Percentiles rank a stretch among this genome's conserved stretches.
These are phyloP conservation scores for Platyscapa corneri DNA, from an alignment of 1,140 invertebrate species.

Conservation along the genomic window DNA sequence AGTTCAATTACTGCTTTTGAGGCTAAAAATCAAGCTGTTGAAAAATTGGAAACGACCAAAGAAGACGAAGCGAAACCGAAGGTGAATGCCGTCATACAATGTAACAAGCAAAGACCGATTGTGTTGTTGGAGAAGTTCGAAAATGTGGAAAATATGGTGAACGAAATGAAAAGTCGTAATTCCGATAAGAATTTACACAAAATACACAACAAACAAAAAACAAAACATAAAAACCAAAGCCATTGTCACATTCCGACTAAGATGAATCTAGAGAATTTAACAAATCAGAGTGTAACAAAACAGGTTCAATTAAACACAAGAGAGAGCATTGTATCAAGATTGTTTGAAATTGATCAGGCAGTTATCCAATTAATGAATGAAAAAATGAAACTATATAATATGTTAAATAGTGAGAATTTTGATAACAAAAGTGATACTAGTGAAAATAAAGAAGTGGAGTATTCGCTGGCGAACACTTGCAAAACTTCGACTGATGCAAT, in stretches of 20 bases:
- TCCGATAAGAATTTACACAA: constrained; percentile 33
- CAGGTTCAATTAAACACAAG: constrained; percentile 42
- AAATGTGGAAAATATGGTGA: constrained; percentile 53
- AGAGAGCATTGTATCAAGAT: constrained; percentile 64
- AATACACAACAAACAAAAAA: constrained; percentile 34
- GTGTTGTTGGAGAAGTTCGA: constrained; percentile 57
- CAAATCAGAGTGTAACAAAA: not conserved
- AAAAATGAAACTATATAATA: constrained; percentile 67
- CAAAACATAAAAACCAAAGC: constrained; percentile 21
- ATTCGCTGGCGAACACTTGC: not conserved
- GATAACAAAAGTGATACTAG: not conserved
- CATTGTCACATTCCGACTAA: constrained; percentile 24
- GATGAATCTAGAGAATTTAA: not conserved
- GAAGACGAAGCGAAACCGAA: not conserved
- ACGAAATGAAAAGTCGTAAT: not conserved
- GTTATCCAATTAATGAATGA: constrained; percentile 69
- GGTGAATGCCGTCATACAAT: no score
- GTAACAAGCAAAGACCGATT: constrained; percentile 41
- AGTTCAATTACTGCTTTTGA: not conserved
- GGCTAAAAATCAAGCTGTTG: not conserved
- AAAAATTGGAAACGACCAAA: not conserved
- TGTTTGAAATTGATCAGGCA: constrained; percentile 70
- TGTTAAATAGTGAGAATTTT: constrained; percentile 58
- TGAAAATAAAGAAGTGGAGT: not conserved
- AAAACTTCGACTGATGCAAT: not conserved